Base-by-base conservation (phyloP, 2,888 invertebrate genomes). In the Aricia artaxerxes region DNA sequence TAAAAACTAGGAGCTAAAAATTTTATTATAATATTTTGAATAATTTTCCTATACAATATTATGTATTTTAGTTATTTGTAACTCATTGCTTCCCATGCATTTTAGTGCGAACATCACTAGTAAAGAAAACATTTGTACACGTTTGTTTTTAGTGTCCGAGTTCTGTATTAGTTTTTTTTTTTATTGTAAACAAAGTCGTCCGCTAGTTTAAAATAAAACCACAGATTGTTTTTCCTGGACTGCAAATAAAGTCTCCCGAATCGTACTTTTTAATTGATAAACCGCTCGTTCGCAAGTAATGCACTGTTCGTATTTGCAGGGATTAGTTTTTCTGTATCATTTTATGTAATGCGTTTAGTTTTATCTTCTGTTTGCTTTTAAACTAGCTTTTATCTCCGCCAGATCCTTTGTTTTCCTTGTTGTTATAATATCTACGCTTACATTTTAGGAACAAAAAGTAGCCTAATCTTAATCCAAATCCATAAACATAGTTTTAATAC, bases 221-320 rank as follows among this genome's bases (percentile, higher is more conserved):
- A 49, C 31, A 49, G 24, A 31, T 75, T 49, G 75, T 75, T 44
- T 75, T 49, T n/a, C 11, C 31, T 31, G 24, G 75, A 24, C 49
- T 31, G 75, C 75, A 75, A 75, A 75, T 75, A 75, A 75, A 75
- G 49, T 75, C 44, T 44, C 24, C 38, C 75, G 75, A 75, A 31
- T 75, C 44, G 75, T 49, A 24, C 49, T 75, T 75, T 75, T 75
- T 44, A 75, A 75, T 75, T 75, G 75, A 75, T 75, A 44, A 75
- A 75, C 75, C 75, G 49, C 44, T 75, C 49, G 75, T 49, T 75
- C 49, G 75, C 75, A 44, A 75, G 75, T 75, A 75, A 75, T 49
- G 11, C 49, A 11, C 73, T 75, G 44, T 75, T 49, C 31, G 38
- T 75, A 49, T 75, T 75, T 75, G 75, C 49, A 75, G 11, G 49